Conservation (phyloP, 2,797 vertebrate genomes). For the Macrochelys suwanniensis region DNA sequence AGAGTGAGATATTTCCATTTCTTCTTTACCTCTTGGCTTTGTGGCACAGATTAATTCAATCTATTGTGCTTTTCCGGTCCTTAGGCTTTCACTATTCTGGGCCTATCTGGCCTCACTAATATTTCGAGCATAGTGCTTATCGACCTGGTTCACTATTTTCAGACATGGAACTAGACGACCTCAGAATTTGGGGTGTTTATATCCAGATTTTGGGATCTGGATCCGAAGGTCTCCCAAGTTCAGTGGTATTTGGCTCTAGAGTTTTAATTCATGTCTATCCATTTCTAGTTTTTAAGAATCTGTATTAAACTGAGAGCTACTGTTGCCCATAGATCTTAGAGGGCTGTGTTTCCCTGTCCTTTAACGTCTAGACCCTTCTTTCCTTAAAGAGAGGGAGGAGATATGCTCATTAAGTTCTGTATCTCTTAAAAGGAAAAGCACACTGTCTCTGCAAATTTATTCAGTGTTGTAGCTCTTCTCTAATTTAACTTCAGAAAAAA, state of each 20-base stretch:
- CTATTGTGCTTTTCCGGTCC: fast-evolving
- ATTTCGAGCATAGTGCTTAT: not conserved
- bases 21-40: not conserved
- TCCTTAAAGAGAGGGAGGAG: too few species aligned
- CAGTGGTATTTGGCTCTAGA: not conserved
- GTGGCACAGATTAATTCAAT: not conserved
- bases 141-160: not conserved
- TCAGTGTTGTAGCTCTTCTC: fast-evolving
- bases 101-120: fast-evolving
- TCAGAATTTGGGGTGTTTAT: not conserved
- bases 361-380: too few species aligned
- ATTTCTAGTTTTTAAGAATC: not conserved
- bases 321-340: not conserved
- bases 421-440: not conserved
- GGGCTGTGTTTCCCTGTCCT: too few species aligned
- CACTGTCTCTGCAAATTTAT: not conserved
- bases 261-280: not conserved
- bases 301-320: not conserved
- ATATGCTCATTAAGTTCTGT: too few species aligned
- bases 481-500: not conserved
- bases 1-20: fast-evolving
- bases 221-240: not conserved
- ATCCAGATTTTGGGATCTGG: not conserved
- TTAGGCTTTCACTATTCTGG: not conserved
- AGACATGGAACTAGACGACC: not conserved